Base-by-base conservation (phyloP, 2,113 vertebrate species). In the Hyla sarda region DNA sequence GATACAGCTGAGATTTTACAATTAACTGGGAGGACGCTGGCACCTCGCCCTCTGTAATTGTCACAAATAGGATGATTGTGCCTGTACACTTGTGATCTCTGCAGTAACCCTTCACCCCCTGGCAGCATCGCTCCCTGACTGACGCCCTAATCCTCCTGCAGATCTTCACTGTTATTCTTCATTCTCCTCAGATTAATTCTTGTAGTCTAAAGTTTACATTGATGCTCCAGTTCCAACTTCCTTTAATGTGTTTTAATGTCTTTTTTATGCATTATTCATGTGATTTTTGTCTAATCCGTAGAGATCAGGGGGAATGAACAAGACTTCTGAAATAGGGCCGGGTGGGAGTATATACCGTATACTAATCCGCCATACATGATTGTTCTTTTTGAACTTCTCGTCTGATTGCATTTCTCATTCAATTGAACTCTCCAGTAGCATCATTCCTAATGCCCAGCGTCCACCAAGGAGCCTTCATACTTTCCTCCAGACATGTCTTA, bases 381-480 rank as follows among this genome's bases (percentile, higher is more conserved):
- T 81, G 52, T 81, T 62, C 78, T 79, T 32, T 81, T 79, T 60
- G 77, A 60, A 41, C 60, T 79, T 60, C 78, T 17, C 47, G 56
- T 81, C 58, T 81, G 56, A 81, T 81, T 81, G 37, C 78, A 81
- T 81, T 81, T 81, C 78, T 81, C 34, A 81, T 45, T 62, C 56
- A 2, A 21, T 62, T 62, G 62, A 60, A 28, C n/a, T 47, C 56
- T 81, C 34, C 78, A n/a, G 34, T 25, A 45, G 21, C 78, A 47
- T 65, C 16, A 52, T 21, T 60, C 17, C 17, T 8, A 58, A 41
- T 41, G 41, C 41, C 41, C 41, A 41, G 41, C 3, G 41, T 41
- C 56, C 78, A 11, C 14, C 41, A 37, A 65, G 78, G 78, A 17
- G 65, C 13, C 41, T n/a, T n/a, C n/a, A n/a, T n/a, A n/a, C n/a